Evolutionary conservation across 2,797 vertebrate genomes (phyloP).

Genomic region (Acrossocheilus wenchowensis): DNA sequence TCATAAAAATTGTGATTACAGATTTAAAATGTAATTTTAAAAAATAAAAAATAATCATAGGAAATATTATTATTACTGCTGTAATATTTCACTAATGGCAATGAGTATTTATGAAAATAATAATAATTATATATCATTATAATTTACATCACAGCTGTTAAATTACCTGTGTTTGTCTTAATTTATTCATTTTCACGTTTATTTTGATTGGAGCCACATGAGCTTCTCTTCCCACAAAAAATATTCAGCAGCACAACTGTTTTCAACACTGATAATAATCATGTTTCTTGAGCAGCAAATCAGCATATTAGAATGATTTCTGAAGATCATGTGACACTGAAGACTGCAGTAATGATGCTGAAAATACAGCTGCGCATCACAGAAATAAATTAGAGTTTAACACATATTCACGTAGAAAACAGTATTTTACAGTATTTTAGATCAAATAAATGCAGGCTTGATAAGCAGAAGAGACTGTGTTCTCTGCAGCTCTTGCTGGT

Average conservation of each 20-base stretch:
- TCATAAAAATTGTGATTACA: no score
- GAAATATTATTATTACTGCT: no score
- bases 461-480: background rate
- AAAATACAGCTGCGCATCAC: background rate
- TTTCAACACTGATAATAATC: background rate
- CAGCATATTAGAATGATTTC: background rate
- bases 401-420: background rate
- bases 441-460: background rate
- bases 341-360: background rate
- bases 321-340: slow-evolving; percentile 8
- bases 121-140: no score
- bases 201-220: background rate
- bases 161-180: no score
- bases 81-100: no score
- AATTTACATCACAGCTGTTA: no score
- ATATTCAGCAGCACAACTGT: background rate
- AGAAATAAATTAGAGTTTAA: background rate
- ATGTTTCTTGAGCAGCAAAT: background rate
- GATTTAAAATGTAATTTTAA: no score
- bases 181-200: background rate
- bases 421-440: background rate
- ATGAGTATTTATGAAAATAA: no score
- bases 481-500: background rate
- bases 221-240: background rate
- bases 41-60: no score